Percentiles rank a stretch among this genome's conserved stretches.
phyloP scores from a whole-genome alignment of 2,888 invertebrate species.

The Patella depressa region DNA sequence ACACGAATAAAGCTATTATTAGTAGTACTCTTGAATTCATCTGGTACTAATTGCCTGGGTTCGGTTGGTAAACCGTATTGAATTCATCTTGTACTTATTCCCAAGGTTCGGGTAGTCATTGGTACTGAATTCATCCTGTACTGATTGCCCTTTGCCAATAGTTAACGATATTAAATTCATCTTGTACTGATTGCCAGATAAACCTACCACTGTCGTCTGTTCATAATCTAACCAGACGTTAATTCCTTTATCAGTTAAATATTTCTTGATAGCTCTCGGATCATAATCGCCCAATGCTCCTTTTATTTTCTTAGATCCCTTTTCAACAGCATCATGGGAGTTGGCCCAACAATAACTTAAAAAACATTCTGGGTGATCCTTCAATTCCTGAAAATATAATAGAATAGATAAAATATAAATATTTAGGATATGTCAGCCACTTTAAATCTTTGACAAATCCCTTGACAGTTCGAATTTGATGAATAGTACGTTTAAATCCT shows the following conservation, averaged over 20 bases:
- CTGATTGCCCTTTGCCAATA: no score
- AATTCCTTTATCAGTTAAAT: conserved; percentile 59
- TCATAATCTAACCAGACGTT: conserved; percentile 69
- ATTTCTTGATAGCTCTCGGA: conserved; percentile 63
- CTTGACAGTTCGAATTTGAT: no score
- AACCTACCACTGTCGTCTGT: conserved; percentile 49
- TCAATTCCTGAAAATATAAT: conserved; percentile 16
- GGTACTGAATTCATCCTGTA: no score
- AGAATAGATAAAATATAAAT: not conserved
- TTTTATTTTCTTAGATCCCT: conserved; percentile 45
- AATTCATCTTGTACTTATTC: no score
- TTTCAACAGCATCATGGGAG: conserved; percentile 58
- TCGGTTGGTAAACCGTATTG: no score
- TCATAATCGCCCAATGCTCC: conserved; percentile 65
- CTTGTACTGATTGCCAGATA: not conserved
- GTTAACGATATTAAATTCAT: no score
- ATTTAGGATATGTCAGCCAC: not conserved
- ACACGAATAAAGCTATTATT: no score
- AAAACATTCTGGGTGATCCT: conserved; percentile 53
- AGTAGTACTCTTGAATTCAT: no score
- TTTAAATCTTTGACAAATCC: not conserved
- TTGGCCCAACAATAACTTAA: conserved; percentile 69
- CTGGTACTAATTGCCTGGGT: no score
- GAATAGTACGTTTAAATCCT: no score
- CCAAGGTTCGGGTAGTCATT: no score